Percentiles rank a stretch among this genome's conserved stretches.
These are phyloP conservation scores for Plecotus auritus DNA, from an alignment of 2,113 vertebrate species.

Conservation along the genomic window DNA sequence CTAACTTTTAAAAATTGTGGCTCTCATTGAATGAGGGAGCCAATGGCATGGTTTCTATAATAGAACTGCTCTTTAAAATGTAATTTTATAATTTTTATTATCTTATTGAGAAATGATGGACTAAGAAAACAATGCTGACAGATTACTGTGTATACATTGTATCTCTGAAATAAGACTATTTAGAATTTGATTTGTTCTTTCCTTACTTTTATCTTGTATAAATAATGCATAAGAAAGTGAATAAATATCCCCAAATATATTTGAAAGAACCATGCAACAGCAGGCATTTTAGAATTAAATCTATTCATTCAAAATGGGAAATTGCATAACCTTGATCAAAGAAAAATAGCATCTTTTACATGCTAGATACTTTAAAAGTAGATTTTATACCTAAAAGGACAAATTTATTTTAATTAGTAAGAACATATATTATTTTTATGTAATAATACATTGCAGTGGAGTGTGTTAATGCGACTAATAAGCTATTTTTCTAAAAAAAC, in stretches of 20 bases:
- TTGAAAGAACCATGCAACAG: background rate
- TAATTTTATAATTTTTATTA: background rate
- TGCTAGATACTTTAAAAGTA: background rate
- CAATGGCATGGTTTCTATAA: background rate
- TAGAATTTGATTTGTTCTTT: background rate
- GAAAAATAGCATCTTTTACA: background rate
- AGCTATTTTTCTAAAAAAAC: background rate
- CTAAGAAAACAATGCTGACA: background rate
- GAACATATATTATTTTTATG: background rate
- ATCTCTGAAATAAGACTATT: background rate
- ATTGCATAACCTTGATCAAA: background rate
- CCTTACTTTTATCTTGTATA: background rate
- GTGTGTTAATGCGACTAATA: background rate
- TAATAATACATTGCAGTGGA: background rate
- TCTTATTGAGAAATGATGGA: background rate
- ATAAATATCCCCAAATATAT: background rate
- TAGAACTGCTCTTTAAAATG: background rate
- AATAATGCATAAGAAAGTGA: constrained; percentile 23
- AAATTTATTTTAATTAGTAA: background rate
- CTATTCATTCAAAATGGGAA: background rate
- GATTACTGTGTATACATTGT: background rate
- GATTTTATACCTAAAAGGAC: background rate
- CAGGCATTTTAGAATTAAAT: background rate
- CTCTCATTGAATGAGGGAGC: background rate
- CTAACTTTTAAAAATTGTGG: background rate